These are phyloP conservation scores for Ciona savignyi DNA, from an alignment of 23 tunicate genomes.

Conservation along the genomic window DNA sequence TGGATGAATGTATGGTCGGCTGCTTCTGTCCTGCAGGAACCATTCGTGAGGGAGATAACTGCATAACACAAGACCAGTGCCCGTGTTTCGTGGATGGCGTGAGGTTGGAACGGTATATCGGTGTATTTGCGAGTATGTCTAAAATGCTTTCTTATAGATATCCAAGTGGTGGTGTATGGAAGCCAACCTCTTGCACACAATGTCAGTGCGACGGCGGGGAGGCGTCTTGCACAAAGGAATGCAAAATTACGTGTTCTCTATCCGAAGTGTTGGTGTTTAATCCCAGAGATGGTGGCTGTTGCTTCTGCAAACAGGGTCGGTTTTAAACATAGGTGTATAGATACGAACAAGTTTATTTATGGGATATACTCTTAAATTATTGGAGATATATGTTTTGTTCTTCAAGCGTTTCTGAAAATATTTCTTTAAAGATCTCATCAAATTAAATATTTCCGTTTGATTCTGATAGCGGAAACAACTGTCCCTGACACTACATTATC, in stretches of 20 bases:
- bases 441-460: too few relatives aligned
- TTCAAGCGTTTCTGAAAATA: too few relatives aligned
- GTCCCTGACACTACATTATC: too few relatives aligned
- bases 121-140: not conserved
- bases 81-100: constrained; percentile 44
- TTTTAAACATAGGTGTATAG: too few relatives aligned
- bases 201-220: constrained; percentile 45
- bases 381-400: too few relatives aligned
- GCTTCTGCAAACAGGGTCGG: constrained; percentile 74
- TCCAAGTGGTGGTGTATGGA: constrained; percentile 81
- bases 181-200: constrained; percentile 18
- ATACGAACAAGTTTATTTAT: too few relatives aligned
- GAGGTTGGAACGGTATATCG: constrained; percentile 50
- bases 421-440: too few relatives aligned
- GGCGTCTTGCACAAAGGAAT: constrained; percentile 32
- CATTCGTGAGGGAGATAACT: constrained; percentile 54
- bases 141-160: constrained; percentile 23
- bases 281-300: constrained; percentile 55
- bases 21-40: constrained; percentile 82
- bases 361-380: too few relatives aligned
- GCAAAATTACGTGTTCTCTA: constrained; percentile 40
- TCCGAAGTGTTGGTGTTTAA: constrained; percentile 30
- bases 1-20: constrained; percentile 49
- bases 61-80: constrained; percentile 55
- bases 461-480: too few relatives aligned